A percentile compares a stretch with the other conserved stretches of the same genome.
Conservation (phyloP, 2,113 vertebrate genomes). For the Engystomops pustulosus region DNA sequence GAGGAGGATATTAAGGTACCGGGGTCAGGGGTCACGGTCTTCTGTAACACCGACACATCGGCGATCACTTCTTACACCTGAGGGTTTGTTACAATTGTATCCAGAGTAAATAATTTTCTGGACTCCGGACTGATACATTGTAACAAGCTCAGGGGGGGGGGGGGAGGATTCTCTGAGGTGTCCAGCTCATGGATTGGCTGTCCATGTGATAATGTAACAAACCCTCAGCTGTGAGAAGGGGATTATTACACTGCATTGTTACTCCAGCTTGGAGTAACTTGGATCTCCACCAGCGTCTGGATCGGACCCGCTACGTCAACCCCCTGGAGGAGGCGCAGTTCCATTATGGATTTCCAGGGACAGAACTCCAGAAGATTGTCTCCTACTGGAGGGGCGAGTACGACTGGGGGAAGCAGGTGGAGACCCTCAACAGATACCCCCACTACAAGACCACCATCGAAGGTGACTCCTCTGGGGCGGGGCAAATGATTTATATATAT, state of each 20-base stretch:
- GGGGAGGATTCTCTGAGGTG: too few relatives aligned
- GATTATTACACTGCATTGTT: neutral
- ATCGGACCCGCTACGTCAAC: constrained; percentile 72
- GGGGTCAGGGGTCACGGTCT: too few relatives aligned
- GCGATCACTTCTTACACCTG: neutral
- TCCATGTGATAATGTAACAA: neutral
- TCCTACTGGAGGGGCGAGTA: constrained; percentile 86
- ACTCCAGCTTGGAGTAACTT: too few relatives aligned
- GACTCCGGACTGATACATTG: neutral
- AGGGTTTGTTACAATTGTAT: neutral
- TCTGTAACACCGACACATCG: too few relatives aligned
- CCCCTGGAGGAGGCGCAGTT: constrained; percentile 77
- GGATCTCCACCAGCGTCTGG: constrained; percentile 84
- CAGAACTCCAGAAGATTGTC: constrained; percentile 77
- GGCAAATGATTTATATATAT: too few relatives aligned
- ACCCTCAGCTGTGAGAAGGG: neutral
- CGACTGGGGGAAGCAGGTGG: constrained; percentile 85
- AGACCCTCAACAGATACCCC: constrained; percentile 82
- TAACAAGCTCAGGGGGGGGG: neutral
- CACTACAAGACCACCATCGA: constrained; percentile 90
- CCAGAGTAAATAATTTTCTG: neutral
- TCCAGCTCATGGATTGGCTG: neutral
- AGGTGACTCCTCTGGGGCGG: constrained; percentile 79
- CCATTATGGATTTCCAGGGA: constrained; percentile 84
- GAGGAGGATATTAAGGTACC: constrained; percentile 79